Percentiles rank a stretch among this genome's conserved stretches.
These are phyloP conservation scores for Leucosticte australis DNA, from an alignment of 2,113 vertebrate genomes.

Conservation along the genomic window DNA sequence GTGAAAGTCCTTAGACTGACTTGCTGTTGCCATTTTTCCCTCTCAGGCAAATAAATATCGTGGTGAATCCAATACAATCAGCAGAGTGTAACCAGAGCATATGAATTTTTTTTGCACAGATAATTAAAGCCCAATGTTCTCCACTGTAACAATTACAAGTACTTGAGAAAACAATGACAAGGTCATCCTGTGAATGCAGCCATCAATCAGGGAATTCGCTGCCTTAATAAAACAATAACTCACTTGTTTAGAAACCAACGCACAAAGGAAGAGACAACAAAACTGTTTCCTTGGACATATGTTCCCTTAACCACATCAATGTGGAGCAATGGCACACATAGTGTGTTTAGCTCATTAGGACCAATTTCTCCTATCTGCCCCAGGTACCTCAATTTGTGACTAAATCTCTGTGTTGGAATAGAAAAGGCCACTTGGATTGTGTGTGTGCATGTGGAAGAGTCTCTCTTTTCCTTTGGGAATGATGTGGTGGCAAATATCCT, in stretches of 20 bases:
- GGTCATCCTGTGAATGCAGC: conserved; percentile 47
- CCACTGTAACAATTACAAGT: conserved; percentile 71
- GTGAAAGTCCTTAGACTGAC: conserved; percentile 62
- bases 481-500: neutral
- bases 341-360: conserved; percentile 30
- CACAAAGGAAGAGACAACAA: conserved; percentile 5
- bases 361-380: neutral
- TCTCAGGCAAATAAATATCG: conserved; percentile 64
- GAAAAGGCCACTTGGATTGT: neutral
- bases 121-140: conserved; percentile 80
- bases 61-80: conserved; percentile 79
- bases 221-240: conserved; percentile 59
- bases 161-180: conserved; percentile 66
- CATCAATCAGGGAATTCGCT: conserved; percentile 45
- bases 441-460: neutral
- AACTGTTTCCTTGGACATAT: conserved; percentile 51
- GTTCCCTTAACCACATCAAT: conserved; percentile 31
- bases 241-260: neutral
- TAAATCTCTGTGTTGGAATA: neutral
- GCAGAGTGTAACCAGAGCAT: conserved; percentile 64
- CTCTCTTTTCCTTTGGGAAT: neutral
- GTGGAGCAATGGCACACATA: neutral
- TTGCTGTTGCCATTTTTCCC: conserved; percentile 57
- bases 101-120: conserved; percentile 70
- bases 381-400: neutral